Percentiles rank a stretch among this genome's conserved stretches.
These are phyloP conservation scores for Oplegnathus fasciatus DNA, from an alignment of 2,113 vertebrate genomes.

Conservation along the genomic window DNA sequence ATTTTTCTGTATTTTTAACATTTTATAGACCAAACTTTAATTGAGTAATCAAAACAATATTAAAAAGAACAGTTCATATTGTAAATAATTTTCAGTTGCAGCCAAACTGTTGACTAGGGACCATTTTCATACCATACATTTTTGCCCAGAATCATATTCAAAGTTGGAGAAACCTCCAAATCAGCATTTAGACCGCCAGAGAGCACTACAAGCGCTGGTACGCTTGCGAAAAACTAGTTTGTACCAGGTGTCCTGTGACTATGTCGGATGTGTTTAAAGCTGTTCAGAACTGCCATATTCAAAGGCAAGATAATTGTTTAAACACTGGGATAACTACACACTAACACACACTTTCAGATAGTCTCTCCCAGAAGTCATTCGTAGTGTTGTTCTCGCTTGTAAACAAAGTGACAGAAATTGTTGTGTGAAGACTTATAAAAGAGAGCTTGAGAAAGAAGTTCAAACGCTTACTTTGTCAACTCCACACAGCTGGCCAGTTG, in stretches of 20 bases:
- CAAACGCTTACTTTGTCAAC: background rate
- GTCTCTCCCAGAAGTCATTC: background rate
- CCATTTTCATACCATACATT: background rate
- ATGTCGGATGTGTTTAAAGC: background rate
- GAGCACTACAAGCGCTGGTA: background rate
- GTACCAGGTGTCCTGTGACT: background rate
- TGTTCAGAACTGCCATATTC: background rate
- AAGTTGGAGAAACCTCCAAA: background rate
- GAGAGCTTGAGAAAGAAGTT: background rate
- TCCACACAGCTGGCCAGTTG: background rate
- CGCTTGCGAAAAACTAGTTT: background rate
- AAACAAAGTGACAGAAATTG: background rate
- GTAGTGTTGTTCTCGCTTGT: background rate
- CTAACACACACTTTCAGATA: background rate
- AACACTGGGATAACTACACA: background rate
- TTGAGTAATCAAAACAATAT: background rate
- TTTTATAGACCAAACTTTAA: background rate
- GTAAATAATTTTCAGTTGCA: background rate
- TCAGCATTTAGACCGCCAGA: slow-evolving; percentile 2
- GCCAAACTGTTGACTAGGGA: background rate
- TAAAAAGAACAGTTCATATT: background rate
- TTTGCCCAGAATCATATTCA: background rate
- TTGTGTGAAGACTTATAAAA: background rate
- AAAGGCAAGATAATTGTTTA: background rate
- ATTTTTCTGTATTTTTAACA: background rate